phyloP scores from a whole-genome alignment of 2,113 vertebrate genomes.

The Ictalurus furcatus region DNA sequence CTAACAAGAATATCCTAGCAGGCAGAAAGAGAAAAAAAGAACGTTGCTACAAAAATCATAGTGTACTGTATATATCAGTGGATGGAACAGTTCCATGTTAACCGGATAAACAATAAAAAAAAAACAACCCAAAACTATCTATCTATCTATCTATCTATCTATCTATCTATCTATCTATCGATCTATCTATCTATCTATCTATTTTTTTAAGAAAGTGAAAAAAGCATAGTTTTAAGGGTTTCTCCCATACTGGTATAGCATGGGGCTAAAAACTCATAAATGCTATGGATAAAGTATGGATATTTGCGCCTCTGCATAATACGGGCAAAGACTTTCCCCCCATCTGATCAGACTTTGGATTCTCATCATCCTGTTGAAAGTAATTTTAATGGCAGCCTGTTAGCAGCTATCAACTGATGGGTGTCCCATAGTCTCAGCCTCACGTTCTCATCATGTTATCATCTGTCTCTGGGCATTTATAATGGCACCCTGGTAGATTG shows the following conservation, averaged over 20 bases:
- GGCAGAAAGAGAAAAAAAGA: background rate
- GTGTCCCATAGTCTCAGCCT: background rate
- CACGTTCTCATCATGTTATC: background rate
- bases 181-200: no score
- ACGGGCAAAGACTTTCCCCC: background rate
- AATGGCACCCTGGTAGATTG: background rate
- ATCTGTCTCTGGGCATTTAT: background rate
- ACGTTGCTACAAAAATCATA: background rate
- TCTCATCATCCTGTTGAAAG: background rate
- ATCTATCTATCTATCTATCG: no score
- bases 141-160: no score
- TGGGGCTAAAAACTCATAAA: background rate
- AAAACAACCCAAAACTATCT: background rate
- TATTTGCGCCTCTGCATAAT: background rate
- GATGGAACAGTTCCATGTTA: background rate
- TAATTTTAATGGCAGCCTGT: slow-evolving; percentile 17
- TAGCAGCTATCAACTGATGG: slow-evolving; percentile 21
- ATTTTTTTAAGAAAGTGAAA: background rate
- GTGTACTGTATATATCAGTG: background rate
- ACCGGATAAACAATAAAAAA: background rate
- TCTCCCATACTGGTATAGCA: background rate
- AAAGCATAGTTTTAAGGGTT: background rate
- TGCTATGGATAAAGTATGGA: background rate
- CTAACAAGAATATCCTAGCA: slow-evolving; percentile 30
- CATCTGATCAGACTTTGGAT: background rate